Percentiles rank a stretch among this genome's conserved stretches.
These are phyloP conservation scores for Tympanuchus pallidicinctus DNA, from an alignment of 2,113 vertebrate genomes.

Conservation along the genomic window DNA sequence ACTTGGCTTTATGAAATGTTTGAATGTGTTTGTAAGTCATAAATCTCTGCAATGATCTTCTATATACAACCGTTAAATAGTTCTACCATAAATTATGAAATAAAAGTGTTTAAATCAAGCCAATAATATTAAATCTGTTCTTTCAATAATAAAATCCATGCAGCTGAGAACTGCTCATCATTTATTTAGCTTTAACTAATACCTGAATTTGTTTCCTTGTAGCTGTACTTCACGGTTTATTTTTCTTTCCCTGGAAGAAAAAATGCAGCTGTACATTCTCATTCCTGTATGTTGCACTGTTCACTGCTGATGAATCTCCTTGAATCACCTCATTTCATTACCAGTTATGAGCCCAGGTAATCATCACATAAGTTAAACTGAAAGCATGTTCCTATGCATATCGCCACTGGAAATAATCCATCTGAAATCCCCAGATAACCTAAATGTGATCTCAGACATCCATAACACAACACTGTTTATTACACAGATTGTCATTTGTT, in stretches of 20 bases:
- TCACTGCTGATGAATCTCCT: background rate
- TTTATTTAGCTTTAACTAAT: slow-evolving; percentile 43
- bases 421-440: background rate
- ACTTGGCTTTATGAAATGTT: background rate
- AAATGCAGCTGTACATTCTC: rapidly evolving
- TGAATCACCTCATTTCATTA: background rate
- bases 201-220: slow-evolving; percentile 12
- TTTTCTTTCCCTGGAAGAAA: background rate
- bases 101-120: slow-evolving; percentile 9
- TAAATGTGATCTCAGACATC: background rate
- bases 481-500: background rate
- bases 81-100: slow-evolving; percentile 37
- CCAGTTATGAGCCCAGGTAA: background rate
- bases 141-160: background rate
- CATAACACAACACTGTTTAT: rapidly evolving
- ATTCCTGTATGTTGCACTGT: background rate
- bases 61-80: background rate
- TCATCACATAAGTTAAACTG: background rate
- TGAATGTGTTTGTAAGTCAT: background rate
- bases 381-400: background rate
- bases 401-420: background rate
- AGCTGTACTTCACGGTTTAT: background rate
- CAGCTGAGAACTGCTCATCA: slow-evolving; percentile 23
- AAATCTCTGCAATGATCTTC: background rate
- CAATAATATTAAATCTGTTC: background rate